Conservation (phyloP, 2,888 invertebrate genomes). For the Nineta flava region DNA sequence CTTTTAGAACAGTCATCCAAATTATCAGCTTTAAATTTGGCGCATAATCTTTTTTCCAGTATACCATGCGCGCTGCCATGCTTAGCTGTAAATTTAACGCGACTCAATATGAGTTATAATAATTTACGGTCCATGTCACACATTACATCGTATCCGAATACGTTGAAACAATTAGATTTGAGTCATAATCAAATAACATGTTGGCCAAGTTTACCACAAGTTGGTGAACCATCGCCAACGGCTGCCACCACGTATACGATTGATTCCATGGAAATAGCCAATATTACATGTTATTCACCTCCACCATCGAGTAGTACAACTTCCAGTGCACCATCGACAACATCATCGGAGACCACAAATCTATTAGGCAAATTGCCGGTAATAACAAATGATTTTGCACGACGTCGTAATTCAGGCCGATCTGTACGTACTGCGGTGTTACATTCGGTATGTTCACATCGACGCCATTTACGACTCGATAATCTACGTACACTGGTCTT, state of each 20-base stretch:
- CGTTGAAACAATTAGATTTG: constrained; percentile 79
- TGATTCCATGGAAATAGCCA: constrained; percentile 45
- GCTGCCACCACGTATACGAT: constrained; percentile 16
- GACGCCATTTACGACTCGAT: constrained; percentile 70
- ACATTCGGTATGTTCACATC: constrained; percentile 67
- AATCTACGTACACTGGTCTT: constrained; percentile 68
- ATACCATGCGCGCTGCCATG: constrained; percentile 84
- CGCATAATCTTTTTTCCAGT: constrained; percentile 78
- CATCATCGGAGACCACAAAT: no score
- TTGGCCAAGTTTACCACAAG: constrained; percentile 76
- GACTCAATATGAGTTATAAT: constrained; percentile 86
- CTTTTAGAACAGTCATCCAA: constrained; percentile 44
- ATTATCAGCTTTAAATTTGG: constrained; percentile 64
- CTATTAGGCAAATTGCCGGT: no score
- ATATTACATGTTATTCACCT: constrained; percentile 55
- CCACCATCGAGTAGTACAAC: no score
- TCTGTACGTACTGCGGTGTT: constrained; percentile 57
- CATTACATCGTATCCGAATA: constrained; percentile 78
- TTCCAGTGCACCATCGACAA: no score
- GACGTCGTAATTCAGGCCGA: constrained; percentile 33
- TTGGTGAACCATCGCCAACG: constrained; percentile 23
- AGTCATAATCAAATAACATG: constrained; percentile 82
- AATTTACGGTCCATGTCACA: constrained; percentile 64
- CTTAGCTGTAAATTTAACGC: constrained; percentile 67
- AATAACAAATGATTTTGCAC: constrained; percentile 19